These are phyloP conservation scores for Sabatieria punctata DNA, from an alignment of 2,888 invertebrate genomes.

Conservation along the genomic window DNA sequence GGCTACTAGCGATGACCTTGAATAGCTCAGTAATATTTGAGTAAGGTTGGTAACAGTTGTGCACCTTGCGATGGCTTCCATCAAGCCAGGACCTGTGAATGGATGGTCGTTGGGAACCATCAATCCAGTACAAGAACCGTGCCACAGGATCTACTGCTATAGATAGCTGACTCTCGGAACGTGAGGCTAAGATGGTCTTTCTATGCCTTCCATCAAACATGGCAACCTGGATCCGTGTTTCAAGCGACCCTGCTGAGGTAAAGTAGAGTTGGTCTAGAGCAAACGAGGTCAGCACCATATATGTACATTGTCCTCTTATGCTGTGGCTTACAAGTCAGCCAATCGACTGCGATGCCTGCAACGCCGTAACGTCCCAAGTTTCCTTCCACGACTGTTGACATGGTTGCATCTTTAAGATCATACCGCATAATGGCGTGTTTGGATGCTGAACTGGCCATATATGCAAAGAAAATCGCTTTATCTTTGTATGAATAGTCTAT, in stretches of 20 bases:
- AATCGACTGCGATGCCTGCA: slow-evolving; percentile 76
- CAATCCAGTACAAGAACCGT: slow-evolving; percentile 80
- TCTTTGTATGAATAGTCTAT: no score
- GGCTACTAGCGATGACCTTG: no score
- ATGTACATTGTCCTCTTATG: no score
- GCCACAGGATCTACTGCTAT: slow-evolving; percentile 93
- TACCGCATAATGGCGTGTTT: slow-evolving; percentile 73
- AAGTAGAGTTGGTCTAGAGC: slow-evolving; percentile 67
- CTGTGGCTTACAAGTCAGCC: slow-evolving; percentile 55
- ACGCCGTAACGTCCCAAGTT: slow-evolving; percentile 87
- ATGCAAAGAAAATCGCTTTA: slow-evolving; percentile 87
- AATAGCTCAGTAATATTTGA: no score
- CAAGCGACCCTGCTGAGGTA: no score
- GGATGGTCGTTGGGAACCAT: slow-evolving; percentile 84
- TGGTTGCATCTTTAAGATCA: slow-evolving; percentile 69
- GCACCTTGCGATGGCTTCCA: no score
- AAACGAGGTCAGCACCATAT: no score
- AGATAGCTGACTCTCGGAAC: slow-evolving; percentile 76
- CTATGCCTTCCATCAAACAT: slow-evolving; percentile 74
- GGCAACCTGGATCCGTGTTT: no score
- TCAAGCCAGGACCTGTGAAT: slow-evolving; percentile 53
- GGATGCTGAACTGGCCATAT: slow-evolving; percentile 53
- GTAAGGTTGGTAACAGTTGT: no score
- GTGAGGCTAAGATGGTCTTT: slow-evolving; percentile 72
- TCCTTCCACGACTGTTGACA: slow-evolving; percentile 61